Evolutionary conservation across 1,140 invertebrate genomes (phyloP).

Genomic region (Drosophila nebulosa): DNA sequence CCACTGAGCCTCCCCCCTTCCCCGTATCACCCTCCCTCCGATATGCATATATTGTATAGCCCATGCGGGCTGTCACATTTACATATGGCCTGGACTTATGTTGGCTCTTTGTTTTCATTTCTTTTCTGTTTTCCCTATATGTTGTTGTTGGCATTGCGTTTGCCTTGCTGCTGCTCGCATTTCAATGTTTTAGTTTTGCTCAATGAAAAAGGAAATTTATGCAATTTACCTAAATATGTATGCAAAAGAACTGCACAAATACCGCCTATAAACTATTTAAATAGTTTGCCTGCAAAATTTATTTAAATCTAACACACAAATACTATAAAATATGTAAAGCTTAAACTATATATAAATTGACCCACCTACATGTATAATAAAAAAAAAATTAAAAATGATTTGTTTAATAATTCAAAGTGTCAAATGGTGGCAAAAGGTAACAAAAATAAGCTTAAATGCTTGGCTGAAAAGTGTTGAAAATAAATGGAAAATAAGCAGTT

Average conservation of each 20-base stretch:
- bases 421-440: constrained; percentile 32
- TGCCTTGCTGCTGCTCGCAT: not conserved
- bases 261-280: constrained; percentile 51
- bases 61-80: constrained; percentile 67
- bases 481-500: constrained; percentile 30
- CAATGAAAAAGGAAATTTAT: constrained; percentile 69
- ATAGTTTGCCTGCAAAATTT: constrained; percentile 27
- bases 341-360: constrained; percentile 49
- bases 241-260: constrained; percentile 36
- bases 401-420: constrained; percentile 46
- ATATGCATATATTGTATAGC: constrained; percentile 5
- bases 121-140: not conserved
- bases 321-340: constrained; percentile 28
- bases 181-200: constrained; percentile 9
- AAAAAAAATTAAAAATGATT: not conserved
- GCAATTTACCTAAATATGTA: constrained; percentile 51
- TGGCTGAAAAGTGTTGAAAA: constrained; percentile 3
- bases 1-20: not conserved
- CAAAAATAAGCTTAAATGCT: constrained; percentile 26
- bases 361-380: not conserved
- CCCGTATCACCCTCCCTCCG: not conserved
- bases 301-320: constrained; percentile 40
- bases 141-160: not conserved
- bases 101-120: constrained; percentile 25
- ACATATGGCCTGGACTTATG: constrained; percentile 59